Evolutionary conservation across 2,113 vertebrate species (phyloP), one percentile per base, ranked within the genome.

Genomic region (Gasterosteus nipponicus): DNA sequence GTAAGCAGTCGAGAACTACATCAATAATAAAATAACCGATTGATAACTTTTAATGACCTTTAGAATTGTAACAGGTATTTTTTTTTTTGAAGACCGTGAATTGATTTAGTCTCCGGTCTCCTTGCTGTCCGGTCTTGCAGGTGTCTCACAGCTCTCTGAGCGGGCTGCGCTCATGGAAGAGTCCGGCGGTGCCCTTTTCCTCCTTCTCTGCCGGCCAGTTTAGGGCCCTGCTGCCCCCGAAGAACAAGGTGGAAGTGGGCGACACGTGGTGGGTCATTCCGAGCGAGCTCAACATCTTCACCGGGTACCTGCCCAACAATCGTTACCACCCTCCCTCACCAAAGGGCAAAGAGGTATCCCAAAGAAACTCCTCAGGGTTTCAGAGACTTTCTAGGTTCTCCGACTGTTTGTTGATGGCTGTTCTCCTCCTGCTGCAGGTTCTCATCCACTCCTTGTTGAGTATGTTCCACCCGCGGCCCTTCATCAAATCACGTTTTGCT

Each of bases 211-310:
- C 97, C 86, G 91, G 85, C 73, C 96, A 97, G 66, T 99, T 99
- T 79, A 94, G 94, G 85, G 93, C 93, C 67, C 97, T 99, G 84
- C 92, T 99, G 60, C 98, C 98, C 1, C 96, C 96, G 0, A 95
- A 93, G 86, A 93, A 95, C 79, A 96, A 96, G 11, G n/a, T 80
- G 3, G 93, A 94, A 22, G 91, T 97, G 9, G 97, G 96, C 0
- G 95, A 97, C 75, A 94, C 95, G 0, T 99, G 97, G 98, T 99
- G 98, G 98, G 91, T 99, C 84, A 94, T 99, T 76, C 96, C 97
- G 9, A 97, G 96, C 0, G 98, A 99, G 73, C 85, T 99, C 77
- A 99, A 96, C 79, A 95, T 99, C 93, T 98, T 98, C 90, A 97
- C 97, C 0, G 97, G 97, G 2, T 99, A 99, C 71, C 90, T 99